These are phyloP conservation scores for Palaemon carinicauda DNA, from an alignment of 1,140 invertebrate species.

Conservation along the genomic window DNA sequence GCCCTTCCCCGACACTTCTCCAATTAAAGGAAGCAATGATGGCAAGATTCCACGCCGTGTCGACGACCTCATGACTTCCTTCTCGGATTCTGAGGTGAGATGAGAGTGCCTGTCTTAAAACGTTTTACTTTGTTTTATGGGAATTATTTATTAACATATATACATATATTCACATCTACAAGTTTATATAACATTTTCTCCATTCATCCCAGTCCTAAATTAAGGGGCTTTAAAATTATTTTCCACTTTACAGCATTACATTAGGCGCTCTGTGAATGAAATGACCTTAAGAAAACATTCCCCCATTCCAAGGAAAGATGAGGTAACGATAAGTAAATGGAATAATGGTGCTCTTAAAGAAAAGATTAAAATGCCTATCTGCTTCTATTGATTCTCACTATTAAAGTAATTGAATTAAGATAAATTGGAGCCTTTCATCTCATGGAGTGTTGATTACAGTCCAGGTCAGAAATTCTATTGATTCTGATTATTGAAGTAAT, in stretches of 20 bases:
- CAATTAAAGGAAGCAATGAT: conserved; percentile 34
- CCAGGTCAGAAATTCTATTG: too few relatives aligned
- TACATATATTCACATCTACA: neutral
- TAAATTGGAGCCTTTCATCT: too few relatives aligned
- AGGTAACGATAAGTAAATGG: conserved; percentile 30
- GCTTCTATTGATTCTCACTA: too few relatives aligned
- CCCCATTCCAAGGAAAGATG: conserved; percentile 29
- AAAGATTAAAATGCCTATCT: too few relatives aligned
- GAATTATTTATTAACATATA: neutral
- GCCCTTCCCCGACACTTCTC: conserved; percentile 59
- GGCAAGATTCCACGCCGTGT: conserved; percentile 55
- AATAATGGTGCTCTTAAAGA: too few relatives aligned
- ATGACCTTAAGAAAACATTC: conserved; percentile 51
- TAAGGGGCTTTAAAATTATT: neutral
- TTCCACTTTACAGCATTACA: conserved; percentile 44
- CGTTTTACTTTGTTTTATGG: neutral
- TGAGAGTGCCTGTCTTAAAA: neutral
- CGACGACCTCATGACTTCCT: conserved; percentile 57
- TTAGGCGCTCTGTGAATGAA: conserved; percentile 39
- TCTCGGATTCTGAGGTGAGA: conserved; percentile 58
- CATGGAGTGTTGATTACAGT: too few relatives aligned
- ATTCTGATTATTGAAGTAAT: too few relatives aligned
- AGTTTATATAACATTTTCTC: too few relatives aligned
- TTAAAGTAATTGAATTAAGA: too few relatives aligned
- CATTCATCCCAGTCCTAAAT: too few relatives aligned